These are phyloP conservation scores for Drosophila sordidula DNA, from an alignment of 2,888 invertebrate species.

Conservation along the genomic window DNA sequence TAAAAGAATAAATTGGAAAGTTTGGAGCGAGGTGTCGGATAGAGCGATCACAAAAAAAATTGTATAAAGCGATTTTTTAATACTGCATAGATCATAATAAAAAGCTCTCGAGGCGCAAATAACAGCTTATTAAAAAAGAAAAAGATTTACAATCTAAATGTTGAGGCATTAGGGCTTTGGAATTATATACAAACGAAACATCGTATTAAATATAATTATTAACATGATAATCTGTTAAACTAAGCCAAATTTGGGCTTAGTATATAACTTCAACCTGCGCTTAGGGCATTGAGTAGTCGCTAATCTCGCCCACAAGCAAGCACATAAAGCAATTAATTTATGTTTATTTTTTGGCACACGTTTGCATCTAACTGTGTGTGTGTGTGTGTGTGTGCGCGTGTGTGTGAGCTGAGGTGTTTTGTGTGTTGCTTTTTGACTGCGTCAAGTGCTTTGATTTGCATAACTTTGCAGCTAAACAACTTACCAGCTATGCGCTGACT, in stretches of 20 bases:
- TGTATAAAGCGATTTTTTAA: neutral
- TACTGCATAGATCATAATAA: neutral
- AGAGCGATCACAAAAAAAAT: no score
- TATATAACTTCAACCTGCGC: neutral
- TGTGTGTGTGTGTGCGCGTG: slow-evolving; percentile 15
- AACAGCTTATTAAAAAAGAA: neutral
- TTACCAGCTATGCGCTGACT: slow-evolving; percentile 44
- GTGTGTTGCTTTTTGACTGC: slow-evolving; percentile 30
- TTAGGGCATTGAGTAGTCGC: slow-evolving; percentile 45
- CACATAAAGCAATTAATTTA: slow-evolving; percentile 61
- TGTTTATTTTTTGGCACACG: slow-evolving; percentile 75
- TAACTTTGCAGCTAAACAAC: slow-evolving; percentile 30
- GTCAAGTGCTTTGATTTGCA: slow-evolving; percentile 64
- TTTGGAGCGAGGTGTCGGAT: no score
- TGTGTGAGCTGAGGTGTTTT: slow-evolving; percentile 33
- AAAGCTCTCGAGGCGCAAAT: neutral
- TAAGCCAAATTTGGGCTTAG: neutral
- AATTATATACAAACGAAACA: neutral
- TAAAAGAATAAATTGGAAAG: neutral
- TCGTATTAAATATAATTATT: no score
- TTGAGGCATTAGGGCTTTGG: neutral
- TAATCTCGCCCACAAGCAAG: slow-evolving; percentile 12
- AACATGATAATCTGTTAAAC: slow-evolving; percentile 3
- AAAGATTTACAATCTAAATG: neutral
- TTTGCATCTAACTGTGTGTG: slow-evolving; percentile 33